Evolutionary conservation across 2,113 vertebrate species (phyloP), one percentile per base, ranked within the genome.

Genomic region (Larimichthys polyactis): DNA sequence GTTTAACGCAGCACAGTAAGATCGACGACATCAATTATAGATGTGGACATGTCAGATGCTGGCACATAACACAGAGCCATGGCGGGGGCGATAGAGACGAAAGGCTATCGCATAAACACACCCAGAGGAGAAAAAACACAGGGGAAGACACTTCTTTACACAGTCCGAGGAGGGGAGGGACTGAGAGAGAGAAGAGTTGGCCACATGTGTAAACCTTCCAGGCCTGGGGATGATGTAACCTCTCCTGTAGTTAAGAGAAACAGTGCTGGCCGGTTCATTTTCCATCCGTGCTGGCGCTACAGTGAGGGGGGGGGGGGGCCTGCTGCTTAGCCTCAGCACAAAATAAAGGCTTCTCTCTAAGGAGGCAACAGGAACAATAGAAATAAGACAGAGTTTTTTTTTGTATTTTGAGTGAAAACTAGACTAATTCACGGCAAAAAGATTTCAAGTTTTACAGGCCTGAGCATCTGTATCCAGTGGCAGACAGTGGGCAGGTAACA

Each of bases 11-110:
- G 75, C 74, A 79, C 79, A 64, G 81, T 51, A 36, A 87, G 87
- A 89, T 94, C 89, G 88, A 90, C 77, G 55, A 32, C 88, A 75
- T 96, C 82, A 96, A 95, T 94, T 94, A 95, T 94, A 80, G 88
- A 96, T 87, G 83, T 1, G 0, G 71, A 36, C 87, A 36, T 29
- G 63, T 1, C 64, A 87, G 87, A 85, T 72, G 79, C 78, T 69
- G 0, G 85, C 63, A 85, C 29, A 52, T 19, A 60, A 81, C 77
- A 64, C 48, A 73, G 79, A 66, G 65, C 68, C 15, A 36, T 16
- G 77, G 32, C 52, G 44, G 48, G 48, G 57, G 0, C 0, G 4
- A 63, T 1, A 1, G 62, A 58, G 51, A 36, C 12, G 3, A 62
- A 55, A 48, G 17, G 49, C 52, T 0, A 48, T 20, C 54, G 27